These are phyloP conservation scores for Carposina sasakii DNA, from an alignment of 1,140 invertebrate genomes.

Conservation along the genomic window DNA sequence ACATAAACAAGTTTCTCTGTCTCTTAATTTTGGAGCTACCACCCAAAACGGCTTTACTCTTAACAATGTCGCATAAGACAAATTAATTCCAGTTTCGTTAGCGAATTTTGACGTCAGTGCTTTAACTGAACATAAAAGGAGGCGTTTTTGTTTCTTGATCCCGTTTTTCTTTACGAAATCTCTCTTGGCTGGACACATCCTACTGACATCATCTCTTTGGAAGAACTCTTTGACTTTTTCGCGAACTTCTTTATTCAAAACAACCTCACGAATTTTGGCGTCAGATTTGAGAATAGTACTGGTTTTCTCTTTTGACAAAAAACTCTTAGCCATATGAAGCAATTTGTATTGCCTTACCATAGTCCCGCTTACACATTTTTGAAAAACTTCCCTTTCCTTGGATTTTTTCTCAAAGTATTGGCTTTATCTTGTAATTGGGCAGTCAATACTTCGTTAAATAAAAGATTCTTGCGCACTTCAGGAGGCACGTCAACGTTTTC, in stretches of 20 bases:
- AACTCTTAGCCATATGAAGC: constrained; percentile 22
- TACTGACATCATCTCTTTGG: constrained; percentile 29
- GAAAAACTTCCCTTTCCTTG: too few species aligned
- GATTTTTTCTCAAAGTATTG: too few species aligned
- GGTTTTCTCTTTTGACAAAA: constrained; percentile 24
- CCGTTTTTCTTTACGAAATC: constrained; percentile 25
- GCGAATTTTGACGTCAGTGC: constrained; percentile 11
- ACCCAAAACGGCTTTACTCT: constrained; percentile 22
- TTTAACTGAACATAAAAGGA: constrained; percentile 20
- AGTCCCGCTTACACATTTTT: too few species aligned
- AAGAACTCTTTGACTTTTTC: constrained; percentile 27
- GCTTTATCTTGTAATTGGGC: too few species aligned
- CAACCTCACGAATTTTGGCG: constrained; percentile 22
- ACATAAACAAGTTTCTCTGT: constrained; percentile 27
- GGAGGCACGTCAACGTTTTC: too few species aligned
- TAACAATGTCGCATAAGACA: constrained; percentile 12
- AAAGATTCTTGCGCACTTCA: too few species aligned
- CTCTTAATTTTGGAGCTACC: constrained; percentile 16
- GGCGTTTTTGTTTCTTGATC: constrained; percentile 25
- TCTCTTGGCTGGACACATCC: constrained; percentile 29
- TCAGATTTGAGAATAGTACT: constrained; percentile 26
- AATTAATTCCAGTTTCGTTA: constrained; percentile 13
- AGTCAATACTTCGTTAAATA: too few species aligned
- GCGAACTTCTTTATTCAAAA: constrained; percentile 23
- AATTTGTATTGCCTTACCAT: too few species aligned